Evolutionary conservation across 2,888 invertebrate genomes (phyloP).

Genomic region (Crioceris asparagi): DNA sequence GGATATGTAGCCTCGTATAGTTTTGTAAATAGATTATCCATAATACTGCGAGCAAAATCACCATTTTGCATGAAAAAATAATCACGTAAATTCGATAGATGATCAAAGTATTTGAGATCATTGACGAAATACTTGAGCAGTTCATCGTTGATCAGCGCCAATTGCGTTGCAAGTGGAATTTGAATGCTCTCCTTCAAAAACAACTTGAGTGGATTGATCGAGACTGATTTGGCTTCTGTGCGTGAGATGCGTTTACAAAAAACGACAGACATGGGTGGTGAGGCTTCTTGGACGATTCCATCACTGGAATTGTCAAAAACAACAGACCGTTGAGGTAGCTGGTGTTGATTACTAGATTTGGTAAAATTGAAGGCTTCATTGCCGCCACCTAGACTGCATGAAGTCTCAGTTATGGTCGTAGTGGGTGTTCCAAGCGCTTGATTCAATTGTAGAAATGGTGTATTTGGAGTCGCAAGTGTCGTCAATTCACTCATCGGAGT

Average conservation of each 20-base stretch:
- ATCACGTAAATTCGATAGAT: conserved; percentile 62
- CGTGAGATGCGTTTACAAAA: conserved; percentile 27
- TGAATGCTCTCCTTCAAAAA: conserved; percentile 41
- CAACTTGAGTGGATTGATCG: conserved; percentile 28
- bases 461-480: conserved; percentile 22
- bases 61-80: conserved; percentile 73
- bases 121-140: conserved; percentile 56
- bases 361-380: conserved; percentile 35
- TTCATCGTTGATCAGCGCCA: conserved; percentile 60
- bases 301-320: background rate
- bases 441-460: conserved; percentile 19
- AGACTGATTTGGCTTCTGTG: conserved; percentile 36
- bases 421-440: conserved; percentile 21
- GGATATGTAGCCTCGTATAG: conserved; percentile 55
- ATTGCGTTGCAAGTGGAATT: conserved; percentile 57
- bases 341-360: conserved; percentile 1
- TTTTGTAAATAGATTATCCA: conserved; percentile 56
- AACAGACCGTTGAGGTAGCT: too few relatives aligned
- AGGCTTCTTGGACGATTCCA: background rate
- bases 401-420: conserved; percentile 26
- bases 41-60: conserved; percentile 64
- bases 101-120: conserved; percentile 55
- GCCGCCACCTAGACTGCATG: too few relatives aligned
- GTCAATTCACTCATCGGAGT: conserved; percentile 30
- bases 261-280: conserved; percentile 6